These are phyloP conservation scores for Notamacropus eugenii DNA, from an alignment of 2,797 vertebrate species.

Conservation along the genomic window DNA sequence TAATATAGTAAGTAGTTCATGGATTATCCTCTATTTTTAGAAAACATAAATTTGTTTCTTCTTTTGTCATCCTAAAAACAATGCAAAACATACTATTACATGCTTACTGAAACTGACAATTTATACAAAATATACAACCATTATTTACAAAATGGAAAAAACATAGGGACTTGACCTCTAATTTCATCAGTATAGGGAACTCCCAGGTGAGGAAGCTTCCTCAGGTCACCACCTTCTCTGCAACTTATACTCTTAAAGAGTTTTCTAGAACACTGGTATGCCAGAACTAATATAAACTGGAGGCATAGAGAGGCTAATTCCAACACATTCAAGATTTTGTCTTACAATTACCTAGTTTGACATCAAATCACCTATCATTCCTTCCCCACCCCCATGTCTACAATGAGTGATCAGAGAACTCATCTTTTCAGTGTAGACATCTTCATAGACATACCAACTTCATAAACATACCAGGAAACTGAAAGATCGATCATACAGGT, in stretches of 20 bases:
- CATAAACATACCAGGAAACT: neutral
- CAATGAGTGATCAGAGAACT: fast-evolving
- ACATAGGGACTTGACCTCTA: neutral
- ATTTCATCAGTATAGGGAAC: neutral
- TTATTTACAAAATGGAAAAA: neutral
- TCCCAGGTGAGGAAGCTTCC: neutral
- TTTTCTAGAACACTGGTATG: neutral
- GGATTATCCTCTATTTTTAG: neutral
- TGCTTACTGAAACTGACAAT: neutral
- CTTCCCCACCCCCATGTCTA: fast-evolving
- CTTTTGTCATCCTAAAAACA: neutral
- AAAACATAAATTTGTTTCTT: neutral
- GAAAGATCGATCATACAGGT: neutral
- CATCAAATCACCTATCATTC: neutral
- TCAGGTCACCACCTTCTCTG: neutral
- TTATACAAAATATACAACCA: neutral
- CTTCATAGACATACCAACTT: fast-evolving
- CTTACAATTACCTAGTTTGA: neutral
- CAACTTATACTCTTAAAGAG: neutral
- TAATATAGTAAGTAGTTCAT: neutral
- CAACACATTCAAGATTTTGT: neutral
- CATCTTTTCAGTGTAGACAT: fast-evolving
- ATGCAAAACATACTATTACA: neutral
- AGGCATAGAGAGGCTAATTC: neutral
- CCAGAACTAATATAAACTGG: neutral